Evolutionary conservation across 1,140 invertebrate species (phyloP), one percentile per base, ranked within the genome.

Genomic region (Ooceraea biroi): DNA sequence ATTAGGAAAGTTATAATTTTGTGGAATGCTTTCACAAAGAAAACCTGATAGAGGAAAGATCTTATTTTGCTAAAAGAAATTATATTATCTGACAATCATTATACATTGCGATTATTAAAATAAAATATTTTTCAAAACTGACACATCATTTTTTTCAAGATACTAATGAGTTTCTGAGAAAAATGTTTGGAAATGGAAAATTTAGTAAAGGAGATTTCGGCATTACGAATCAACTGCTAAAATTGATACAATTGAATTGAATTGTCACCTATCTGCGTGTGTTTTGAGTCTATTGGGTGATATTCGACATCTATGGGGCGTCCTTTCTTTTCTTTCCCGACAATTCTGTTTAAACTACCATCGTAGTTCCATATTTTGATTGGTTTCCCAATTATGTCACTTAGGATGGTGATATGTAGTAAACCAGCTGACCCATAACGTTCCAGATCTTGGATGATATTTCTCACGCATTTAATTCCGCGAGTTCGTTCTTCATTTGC

Each of bases 331-430:
- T 10, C 7, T 25, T 48, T 57, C 5, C 77, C 72, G 14, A 91
- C 50, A 8, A 52, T 87, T 41, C 10, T 46, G 8, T 71, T 41
- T 0, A 87, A 19, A 19, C 22, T n/a, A 8, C 61, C 22, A 0
- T 44, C 19, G 7, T 36, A 48, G 11, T 19, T 36, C 77, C 76
- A 86, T 36, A 91, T 46, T 5, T 44, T 63, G 0, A 91, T 86
- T 0, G 83, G 50, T 52, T 30, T 86, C 2, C 57, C 57, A 4
- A 69, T 78, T 8, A 80, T 58, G 0, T 12, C 25, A 22, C 84
- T 86, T n/a, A 91, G 10, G 0, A 82, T 66, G 0, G 36, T 10
- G 3, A 91, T 8, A 3, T 91, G 83, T 1, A 90, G 7, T 0
- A 90, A 3, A 4, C 82, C 69, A 0, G 66, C 68, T 7, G 87